Base-by-base conservation (phyloP, 2,797 vertebrate genomes). In the Enteromius afrohamiltoni region DNA sequence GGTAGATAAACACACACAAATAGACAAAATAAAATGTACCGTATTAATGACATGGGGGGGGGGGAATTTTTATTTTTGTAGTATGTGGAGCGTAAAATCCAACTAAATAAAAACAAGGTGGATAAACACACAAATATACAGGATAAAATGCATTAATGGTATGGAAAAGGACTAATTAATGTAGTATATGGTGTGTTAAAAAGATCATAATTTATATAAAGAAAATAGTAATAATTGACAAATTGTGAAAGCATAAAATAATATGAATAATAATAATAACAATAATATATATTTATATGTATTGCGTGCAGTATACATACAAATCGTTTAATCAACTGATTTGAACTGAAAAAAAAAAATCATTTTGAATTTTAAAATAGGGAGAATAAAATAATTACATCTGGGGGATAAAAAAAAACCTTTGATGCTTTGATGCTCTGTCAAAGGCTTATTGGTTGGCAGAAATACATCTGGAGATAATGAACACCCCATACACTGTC, bases 391-490 rank as follows among this genome's bases (percentile, higher is more conserved):
- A 60, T 31, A 60, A 71, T 26, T 31, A 21, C 16, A 37, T 40
- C 2, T 37, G 11, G 8, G 21, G 10, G 17, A 16, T 34, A n/a
- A n/a, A n/a, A 21, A 37, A 23, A 81, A 21, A 6, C 17, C 14
- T 8, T 1, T 21, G 29, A 55, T 67, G 45, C 40, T 71, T 34
- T 62, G 37, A 80, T 62, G 42, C 55, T 34, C 58, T 49, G 16
- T 8, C 29, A 64, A 64, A 31, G 29, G 14, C 62, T 64, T 64
- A 62, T 73, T 19, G 37, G 42, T 73, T 74, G 69, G 79, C 69
- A 73, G 79, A 16, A 49, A n/a, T 23, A 81, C 55, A 74, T 81
- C 55, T 75, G n/a, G 47, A 71, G 51, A 55, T 80, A 70, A 60
- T 70, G 69, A 71, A 60, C 42, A 40, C 6, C 67, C 67, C 37